Conservation (phyloP, 2,888 invertebrate species). For the Tetrapedia diversipes region DNA sequence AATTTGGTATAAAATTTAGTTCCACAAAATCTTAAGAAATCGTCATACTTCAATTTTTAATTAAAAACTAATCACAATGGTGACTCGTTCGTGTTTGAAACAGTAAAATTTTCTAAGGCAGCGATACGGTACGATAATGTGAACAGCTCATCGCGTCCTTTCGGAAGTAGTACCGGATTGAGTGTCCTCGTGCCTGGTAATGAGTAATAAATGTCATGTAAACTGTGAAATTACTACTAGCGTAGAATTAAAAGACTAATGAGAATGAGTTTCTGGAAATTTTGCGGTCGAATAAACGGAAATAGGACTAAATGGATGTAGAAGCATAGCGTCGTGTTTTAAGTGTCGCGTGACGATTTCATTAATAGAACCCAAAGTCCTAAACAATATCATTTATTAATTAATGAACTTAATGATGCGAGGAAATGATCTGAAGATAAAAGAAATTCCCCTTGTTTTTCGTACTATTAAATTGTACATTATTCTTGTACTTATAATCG, state of each 20-base stretch:
- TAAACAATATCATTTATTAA: not conserved
- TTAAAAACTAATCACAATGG: not conserved
- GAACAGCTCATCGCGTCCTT: not conserved
- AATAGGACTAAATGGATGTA: not conserved
- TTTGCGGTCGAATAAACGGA: conserved; percentile 5
- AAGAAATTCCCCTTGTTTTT: not conserved
- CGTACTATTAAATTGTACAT: not conserved
- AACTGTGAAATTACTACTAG: conserved; percentile 13
- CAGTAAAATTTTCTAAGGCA: not conserved
- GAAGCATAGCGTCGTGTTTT: not conserved
- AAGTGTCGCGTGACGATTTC: not conserved
- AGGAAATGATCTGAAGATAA: not conserved
- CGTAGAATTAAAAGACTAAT: conserved; percentile 5
- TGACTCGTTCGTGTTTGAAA: not conserved
- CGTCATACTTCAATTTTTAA: no score
- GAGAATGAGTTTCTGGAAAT: conserved; percentile 15
- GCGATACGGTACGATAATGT: not conserved
- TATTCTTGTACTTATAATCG: no score
- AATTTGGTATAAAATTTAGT: no score
- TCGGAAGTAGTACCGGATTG: not conserved
- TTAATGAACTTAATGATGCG: not conserved
- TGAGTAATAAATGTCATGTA: conserved; percentile 22
- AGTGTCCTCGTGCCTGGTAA: not conserved
- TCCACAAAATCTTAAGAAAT: no score
- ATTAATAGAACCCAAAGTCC: not conserved